Conservation (phyloP, 1,140 invertebrate species). For the Heliconius hewitsoni region DNA sequence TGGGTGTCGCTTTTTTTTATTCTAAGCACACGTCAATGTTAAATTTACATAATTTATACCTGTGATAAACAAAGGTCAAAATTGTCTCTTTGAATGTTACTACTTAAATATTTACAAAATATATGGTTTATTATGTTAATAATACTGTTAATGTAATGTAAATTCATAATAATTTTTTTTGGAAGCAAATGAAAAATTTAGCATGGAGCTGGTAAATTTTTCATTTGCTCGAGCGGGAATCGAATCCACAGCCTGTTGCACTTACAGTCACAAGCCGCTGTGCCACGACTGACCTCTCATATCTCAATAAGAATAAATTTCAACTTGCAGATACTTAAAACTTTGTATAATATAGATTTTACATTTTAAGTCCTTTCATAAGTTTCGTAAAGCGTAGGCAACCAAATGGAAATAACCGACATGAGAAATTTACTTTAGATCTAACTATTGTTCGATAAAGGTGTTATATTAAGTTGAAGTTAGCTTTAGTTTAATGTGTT, state of each 20-base stretch:
- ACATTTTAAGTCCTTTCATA: slow-evolving; percentile 25
- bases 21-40: slow-evolving; percentile 21
- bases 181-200: too few species aligned
- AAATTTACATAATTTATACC: slow-evolving; percentile 33
- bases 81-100: neutral
- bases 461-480: slow-evolving; percentile 38
- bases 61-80: slow-evolving; percentile 6
- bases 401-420: slow-evolving; percentile 37
- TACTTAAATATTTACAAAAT: neutral
- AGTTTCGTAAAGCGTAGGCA: slow-evolving; percentile 40
- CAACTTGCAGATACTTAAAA: too few species aligned
- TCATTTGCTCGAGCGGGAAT: too few species aligned
- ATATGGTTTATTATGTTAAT: neutral
- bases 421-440: slow-evolving; percentile 38
- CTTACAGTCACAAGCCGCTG: too few species aligned
- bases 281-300: too few species aligned
- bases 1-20: slow-evolving; percentile 16
- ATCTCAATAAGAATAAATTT: too few species aligned
- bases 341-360: neutral
- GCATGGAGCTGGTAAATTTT: too few species aligned
- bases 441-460: slow-evolving; percentile 41
- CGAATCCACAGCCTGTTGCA: too few species aligned
- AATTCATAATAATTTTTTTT: too few species aligned
- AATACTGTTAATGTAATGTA: too few species aligned
- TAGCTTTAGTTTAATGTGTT: slow-evolving; percentile 36